Evolutionary conservation across 2,113 vertebrate species (phyloP), one percentile per base, ranked within the genome.

Genomic region (Aleadryas rufinucha): DNA sequence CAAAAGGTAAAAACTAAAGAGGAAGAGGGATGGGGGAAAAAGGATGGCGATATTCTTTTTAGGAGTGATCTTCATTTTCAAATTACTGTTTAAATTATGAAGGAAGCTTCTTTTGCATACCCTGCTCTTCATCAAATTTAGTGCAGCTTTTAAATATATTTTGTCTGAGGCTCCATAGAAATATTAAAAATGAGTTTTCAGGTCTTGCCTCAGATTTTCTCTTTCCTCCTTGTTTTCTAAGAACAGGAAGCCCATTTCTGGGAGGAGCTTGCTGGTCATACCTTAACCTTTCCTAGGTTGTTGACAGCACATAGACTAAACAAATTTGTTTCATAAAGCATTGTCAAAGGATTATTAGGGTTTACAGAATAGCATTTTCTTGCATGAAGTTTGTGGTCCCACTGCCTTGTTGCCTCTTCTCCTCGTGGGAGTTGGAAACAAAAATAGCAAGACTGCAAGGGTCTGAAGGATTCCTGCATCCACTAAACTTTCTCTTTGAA

Each of bases 11-110:
- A 92, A 74, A 39, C 16, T 9, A 23, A 41, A 22, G 52, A 64
- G 22, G 13, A 75, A 30, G 13, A 1, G 11, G 2, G 0, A 0
- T 27, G 16, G 3, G 2, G 1, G 1, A 2, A 0, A 11, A 56
- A 45, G 1, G 3, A 18, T 1, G 18, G 28, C 1, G 0, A 13
- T 22, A 17, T 2, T 49, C 1, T 31, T 76, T 63, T 47, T 24
- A 42, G 28, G 9, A 56, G 19, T 12, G 11, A 69, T 53, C 28
- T 65, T 4, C 1, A 33, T 65, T 92, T 93, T 59, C 37, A 92
- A 74, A 61, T 53, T 69, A 14, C 7, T 31, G 2, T 45, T 91
- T 56, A 39, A 23, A 44, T 45, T 75, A 56, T 45, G n/a, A 47
- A 33, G 31, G 8, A 69, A 68, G 11, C 6, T 42, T 61, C 7